A percentile compares a stretch with the other conserved stretches of the same genome.
Conservation (phyloP, 2,113 vertebrate species). For the Sardina pilchardus region DNA sequence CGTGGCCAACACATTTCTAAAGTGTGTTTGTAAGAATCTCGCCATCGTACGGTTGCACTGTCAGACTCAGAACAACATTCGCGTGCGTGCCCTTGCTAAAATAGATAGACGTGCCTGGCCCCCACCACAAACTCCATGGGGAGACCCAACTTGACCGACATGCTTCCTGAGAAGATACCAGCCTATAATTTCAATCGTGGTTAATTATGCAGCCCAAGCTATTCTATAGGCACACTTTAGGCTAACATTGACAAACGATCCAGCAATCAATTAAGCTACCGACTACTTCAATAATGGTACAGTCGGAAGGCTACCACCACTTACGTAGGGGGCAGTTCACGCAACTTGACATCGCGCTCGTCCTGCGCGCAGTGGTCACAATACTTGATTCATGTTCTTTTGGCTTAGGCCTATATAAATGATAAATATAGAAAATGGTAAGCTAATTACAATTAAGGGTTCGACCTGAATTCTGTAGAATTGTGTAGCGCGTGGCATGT, state of each 20-base stretch:
- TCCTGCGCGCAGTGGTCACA: too few relatives aligned
- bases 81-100: constrained; percentile 54
- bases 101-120: constrained; percentile 19
- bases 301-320: background rate
- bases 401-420: too few relatives aligned
- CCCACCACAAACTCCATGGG: constrained; percentile 11
- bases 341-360: background rate
- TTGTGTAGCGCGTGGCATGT: too few relatives aligned
- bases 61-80: constrained; percentile 30
- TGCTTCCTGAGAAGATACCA: background rate
- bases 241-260: background rate
- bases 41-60: constrained; percentile 48
- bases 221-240: too few relatives aligned
- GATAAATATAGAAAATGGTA: too few relatives aligned
- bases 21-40: constrained; percentile 61
- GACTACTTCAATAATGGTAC: background rate
- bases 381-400: background rate
- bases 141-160: constrained; percentile 52
- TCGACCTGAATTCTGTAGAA: too few relatives aligned
- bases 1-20: constrained; percentile 59
- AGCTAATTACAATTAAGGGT: too few relatives aligned
- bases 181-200: background rate
- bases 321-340: background rate
- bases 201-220: background rate
- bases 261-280: background rate